These are phyloP conservation scores for Argopecten irradians DNA, from an alignment of 1,140 invertebrate species.

Conservation along the genomic window DNA sequence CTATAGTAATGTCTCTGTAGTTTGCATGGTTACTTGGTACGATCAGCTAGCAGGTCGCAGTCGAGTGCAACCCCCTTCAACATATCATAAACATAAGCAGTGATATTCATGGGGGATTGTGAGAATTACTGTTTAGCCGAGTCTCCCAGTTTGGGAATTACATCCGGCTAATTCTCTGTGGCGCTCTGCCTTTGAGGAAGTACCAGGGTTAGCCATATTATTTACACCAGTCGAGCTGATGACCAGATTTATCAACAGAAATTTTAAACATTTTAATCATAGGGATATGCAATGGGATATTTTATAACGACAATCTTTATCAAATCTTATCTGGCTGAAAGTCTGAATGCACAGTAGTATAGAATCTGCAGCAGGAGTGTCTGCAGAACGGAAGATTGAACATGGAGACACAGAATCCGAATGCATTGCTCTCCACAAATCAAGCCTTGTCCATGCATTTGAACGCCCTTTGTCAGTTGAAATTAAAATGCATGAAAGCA, in stretches of 20 bases:
- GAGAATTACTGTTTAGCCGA: not conserved
- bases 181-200: constrained; percentile 19
- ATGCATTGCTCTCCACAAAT: not conserved
- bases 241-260: constrained; percentile 2
- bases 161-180: not conserved
- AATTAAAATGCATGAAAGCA: not conserved
- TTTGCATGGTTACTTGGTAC: not conserved
- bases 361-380: not conserved
- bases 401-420: not conserved
- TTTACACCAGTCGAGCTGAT: not conserved
- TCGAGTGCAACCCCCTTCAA: constrained; percentile 14
- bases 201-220: not conserved
- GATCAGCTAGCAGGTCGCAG: not conserved
- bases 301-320: constrained; percentile 10
- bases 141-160: not conserved
- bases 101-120: not conserved
- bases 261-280: constrained; percentile 19
- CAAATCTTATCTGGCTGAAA: not conserved
- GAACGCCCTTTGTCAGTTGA: not conserved
- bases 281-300: not conserved
- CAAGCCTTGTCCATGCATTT: not conserved
- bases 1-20: not conserved
- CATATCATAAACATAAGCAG: constrained; percentile 18
- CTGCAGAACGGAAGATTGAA: not conserved
- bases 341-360: not conserved